phyloP scores from a whole-genome alignment of 2,888 invertebrate genomes.

The Himalopsyche tibetana region DNA sequence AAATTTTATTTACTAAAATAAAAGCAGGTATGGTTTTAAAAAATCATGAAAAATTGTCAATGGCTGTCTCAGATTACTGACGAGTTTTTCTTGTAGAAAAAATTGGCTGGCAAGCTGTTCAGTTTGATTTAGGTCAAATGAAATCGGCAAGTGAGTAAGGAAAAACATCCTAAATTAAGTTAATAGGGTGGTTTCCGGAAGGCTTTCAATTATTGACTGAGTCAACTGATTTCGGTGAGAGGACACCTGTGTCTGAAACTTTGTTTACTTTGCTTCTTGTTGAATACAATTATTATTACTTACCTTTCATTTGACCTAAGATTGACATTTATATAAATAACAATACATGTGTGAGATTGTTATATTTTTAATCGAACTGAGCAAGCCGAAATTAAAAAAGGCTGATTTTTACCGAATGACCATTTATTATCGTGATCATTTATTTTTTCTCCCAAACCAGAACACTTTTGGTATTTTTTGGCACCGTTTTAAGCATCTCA shows the following conservation, averaged over 20 bases:
- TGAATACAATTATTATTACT: not conserved
- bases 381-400: no score
- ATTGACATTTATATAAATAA: not conserved
- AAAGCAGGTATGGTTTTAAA: no score
- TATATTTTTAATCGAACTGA: no score
- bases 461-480: no score
- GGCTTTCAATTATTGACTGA: slow-evolving; percentile 28
- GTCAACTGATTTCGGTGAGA: not conserved
- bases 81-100: not conserved
- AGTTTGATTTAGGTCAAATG: slow-evolving; percentile 8
- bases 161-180: slow-evolving; percentile 30
- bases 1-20: no score
- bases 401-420: no score
- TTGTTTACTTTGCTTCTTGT: not conserved
- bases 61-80: no score
- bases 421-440: no score
- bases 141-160: not conserved
- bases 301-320: not conserved
- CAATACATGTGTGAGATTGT: no score
- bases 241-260: not conserved
- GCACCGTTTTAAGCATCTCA: no score
- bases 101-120: not conserved
- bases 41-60: no score
- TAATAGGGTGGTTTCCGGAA: slow-evolving; percentile 20
- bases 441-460: no score